Evolutionary conservation across 1,140 invertebrate genomes (phyloP), one percentile per base, ranked within the genome.

Genomic region (Rhynchophorus ferrugineus): DNA sequence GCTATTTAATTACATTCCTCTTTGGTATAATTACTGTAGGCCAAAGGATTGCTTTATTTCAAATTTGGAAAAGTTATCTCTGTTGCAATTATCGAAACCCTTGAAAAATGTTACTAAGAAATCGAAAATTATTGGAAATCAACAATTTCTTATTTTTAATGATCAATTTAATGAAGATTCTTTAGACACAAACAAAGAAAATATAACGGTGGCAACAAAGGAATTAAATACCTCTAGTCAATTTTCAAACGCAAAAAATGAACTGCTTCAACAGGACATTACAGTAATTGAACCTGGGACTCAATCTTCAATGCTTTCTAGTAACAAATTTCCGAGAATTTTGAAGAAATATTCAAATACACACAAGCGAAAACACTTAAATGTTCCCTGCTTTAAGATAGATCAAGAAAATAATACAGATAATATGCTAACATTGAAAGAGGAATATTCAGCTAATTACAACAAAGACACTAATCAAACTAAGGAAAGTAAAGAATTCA

Each of bases 361-460:
- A 8, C 52, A 44, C 8, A 54, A 48, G 22, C 20, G 44, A 21
- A 54, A 48, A 47, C 52, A 54, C 19, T 34, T 42, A 16, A 22
- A 47, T 20, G 52, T 54, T 20, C 52, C 52, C 16, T 54, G 52
- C 18, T 54, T 54, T 13, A 54, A 54, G 29, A 19, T 54, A 22
- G 52, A 54, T 20, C 49, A 52, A 14, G 49, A 52, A 39, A 44
- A 45, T 22, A 6, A 44, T 21, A 22, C 22, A 5, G 11, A 33
- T 18, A 46, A 35, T n/a, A n/a, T n/a, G n/a, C n/a, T n/a, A n/a
- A n/a, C n/a, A n/a, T n/a, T n/a, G n/a, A n/a, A n/a, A n/a, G n/a
- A n/a, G n/a, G n/a, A n/a, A n/a, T n/a, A n/a, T n/a, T n/a, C n/a
- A n/a, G n/a, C n/a, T n/a, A n/a, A n/a, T n/a, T n/a, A n/a, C n/a